Evolutionary conservation across 1,140 invertebrate species (phyloP).

Genomic region (Ceratosolen solmsi): DNA sequence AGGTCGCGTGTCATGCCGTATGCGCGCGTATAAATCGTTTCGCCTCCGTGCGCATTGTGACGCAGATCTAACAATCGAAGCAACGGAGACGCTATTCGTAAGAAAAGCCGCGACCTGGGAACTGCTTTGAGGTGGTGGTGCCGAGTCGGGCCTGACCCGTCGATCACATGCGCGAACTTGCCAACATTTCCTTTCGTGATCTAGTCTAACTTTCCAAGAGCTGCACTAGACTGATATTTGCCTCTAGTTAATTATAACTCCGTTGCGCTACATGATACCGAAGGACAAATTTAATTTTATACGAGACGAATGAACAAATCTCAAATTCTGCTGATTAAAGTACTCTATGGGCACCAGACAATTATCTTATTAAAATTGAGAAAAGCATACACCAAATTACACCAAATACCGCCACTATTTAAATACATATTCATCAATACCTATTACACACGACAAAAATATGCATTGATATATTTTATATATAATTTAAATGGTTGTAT

Average conservation of each 20-base stretch:
- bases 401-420: no score
- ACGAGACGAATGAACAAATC: no score
- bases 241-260: not conserved
- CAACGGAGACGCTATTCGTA: not conserved
- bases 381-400: no score
- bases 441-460: no score
- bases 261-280: not conserved
- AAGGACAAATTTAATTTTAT: not conserved
- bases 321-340: no score
- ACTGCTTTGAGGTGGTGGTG: not conserved
- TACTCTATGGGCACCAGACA: no score
- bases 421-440: no score
- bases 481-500: no score
- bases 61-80: not conserved
- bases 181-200: not conserved
- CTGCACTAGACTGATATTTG: not conserved
- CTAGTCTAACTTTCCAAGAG: not conserved
- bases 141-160: not conserved
- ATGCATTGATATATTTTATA: no score
- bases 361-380: no score
- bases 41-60: not conserved
- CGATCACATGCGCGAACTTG: not conserved
- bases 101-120: not conserved
- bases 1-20: conserved; percentile 52
- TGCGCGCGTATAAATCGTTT: not conserved